phyloP scores from a whole-genome alignment of 1,140 invertebrate genomes.

The Neuroterus valhalla region DNA sequence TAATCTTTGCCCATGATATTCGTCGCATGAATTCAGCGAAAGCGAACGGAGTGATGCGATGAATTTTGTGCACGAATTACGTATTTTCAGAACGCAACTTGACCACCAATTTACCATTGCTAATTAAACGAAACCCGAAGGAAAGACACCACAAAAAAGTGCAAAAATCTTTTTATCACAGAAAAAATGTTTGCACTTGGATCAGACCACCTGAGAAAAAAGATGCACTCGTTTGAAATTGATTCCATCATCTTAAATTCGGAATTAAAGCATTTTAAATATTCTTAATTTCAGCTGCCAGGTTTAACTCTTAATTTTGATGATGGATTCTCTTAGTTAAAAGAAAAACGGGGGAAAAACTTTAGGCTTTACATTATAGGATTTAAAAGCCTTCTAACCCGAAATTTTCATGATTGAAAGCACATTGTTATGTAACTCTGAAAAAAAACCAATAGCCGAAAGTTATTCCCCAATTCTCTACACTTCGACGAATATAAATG shows the following conservation, averaged over 20 bases:
- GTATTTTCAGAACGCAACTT: constrained; percentile 46
- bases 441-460: too few species aligned
- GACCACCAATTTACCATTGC: constrained; percentile 44
- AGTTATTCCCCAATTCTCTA: too few species aligned
- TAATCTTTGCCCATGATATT: constrained; percentile 47
- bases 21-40: constrained; percentile 62
- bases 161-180: not conserved
- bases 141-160: constrained; percentile 41
- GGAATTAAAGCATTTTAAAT: too few species aligned
- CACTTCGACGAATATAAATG: too few species aligned
- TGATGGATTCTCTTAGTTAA: too few species aligned
- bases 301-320: too few species aligned
- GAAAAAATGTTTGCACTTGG: constrained; percentile 12
- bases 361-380: too few species aligned
- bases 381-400: too few species aligned
- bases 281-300: too few species aligned
- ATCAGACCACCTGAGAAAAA: constrained; percentile 3
- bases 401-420: too few species aligned
- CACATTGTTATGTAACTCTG: too few species aligned
- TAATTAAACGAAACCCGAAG: constrained; percentile 41
- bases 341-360: too few species aligned
- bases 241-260: not conserved
- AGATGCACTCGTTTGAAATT: not conserved
- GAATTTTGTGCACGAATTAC: constrained; percentile 48
- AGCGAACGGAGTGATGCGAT: constrained; percentile 63